Base-by-base conservation (phyloP, 2,113 vertebrate species). In the Bubo scandiacus region DNA sequence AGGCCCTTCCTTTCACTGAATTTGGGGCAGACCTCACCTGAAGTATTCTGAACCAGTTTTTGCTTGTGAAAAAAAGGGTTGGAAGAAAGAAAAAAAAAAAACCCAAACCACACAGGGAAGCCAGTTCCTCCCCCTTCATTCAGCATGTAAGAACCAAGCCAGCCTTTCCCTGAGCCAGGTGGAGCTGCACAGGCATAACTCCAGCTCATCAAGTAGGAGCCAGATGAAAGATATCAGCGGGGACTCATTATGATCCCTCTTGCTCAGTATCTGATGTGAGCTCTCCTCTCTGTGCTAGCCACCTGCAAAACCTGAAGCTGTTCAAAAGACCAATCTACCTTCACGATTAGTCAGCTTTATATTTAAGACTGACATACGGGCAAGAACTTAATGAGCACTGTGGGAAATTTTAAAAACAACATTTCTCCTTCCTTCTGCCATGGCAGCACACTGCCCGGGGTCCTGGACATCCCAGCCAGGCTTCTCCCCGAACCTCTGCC, bases 321-420 rank as follows among this genome's bases (percentile, higher is more conserved):
- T 5, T 51, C 58, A 16, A 19, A 62, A 40, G 43, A 5, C 27
- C 29, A 3, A 36, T 3, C 43, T 43, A 7, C 75, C 80, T 14
- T 7, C 38, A 3, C 2, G 0, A 43, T 73, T 15, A 40, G 30
- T 59, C 83, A 81, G 73, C 68, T 45, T 7, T 2, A 7, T 3
- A 9, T 20, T 29, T 23, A 11, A 30, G 12, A 6, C 11, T n/a
- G 23, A 43, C 26, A 20, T 0, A 23, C 0, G 5, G 32, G 57
- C 17, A n/a, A 26, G 21, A 14, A 43, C 61, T 14, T 18, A 21
- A 42, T 0, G 12, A 42, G 34, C 8, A 3, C 30, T 26, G 26
- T 1, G 16, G 36, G 36, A 70, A 20, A 18, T 17, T 15, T 43
- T 12, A n/a, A 42, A 62, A 62, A 18, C 52, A 17, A 17, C 4